Base-by-base conservation (phyloP, 2,888 invertebrate genomes). In the Calliphora vomitoria region DNA sequence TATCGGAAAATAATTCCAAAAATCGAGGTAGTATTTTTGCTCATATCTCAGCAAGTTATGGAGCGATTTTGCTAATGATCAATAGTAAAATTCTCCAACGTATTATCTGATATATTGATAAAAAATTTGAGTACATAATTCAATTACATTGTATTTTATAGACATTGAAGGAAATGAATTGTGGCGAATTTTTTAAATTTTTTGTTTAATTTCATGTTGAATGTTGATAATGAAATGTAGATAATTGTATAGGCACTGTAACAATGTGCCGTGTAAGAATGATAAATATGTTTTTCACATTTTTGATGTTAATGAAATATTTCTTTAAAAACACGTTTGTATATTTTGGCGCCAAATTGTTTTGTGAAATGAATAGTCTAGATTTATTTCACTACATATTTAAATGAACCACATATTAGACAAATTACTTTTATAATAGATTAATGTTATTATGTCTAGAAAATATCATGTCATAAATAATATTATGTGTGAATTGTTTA, bases 301-400 rank as follows among this genome's bases (percentile, higher is more conserved):
- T 74, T 35, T 2, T 44, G 4, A 41, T 76, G 60, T 31, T 76
- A 44, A 31, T 50, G 38, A 82, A 76, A 75, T 68, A 68, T 50
- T 44, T 60, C 10, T 72, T 85, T 71, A 13, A 58, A 60, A 71
- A 62, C 8, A 68, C 66, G 8, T 53, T 38, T 53, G 8, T 35
- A 18, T 80, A 60, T 18, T 66, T 62, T 50, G 71, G 81, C 82
- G 81, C 81, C 76, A 60, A 81, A n/a, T 64, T 78, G 53, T 71
- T 76, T n/a, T 80, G 64, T 75, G 44, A 62, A 68, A 58, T 38
- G 38, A 60, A 47, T 13, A 71, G 69, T 69, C 18, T 76, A 38
- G 35, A 62, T 44, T 18, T 41, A n/a, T 60, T 35, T 47, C 20
- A 62, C 25, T 31, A n/a, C n/a, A n/a, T n/a, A 58, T 75, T 64